A percentile compares a stretch with the other conserved stretches of the same genome.
Conservation (phyloP, 2,888 invertebrate genomes). For the Lycia hirtaria region DNA sequence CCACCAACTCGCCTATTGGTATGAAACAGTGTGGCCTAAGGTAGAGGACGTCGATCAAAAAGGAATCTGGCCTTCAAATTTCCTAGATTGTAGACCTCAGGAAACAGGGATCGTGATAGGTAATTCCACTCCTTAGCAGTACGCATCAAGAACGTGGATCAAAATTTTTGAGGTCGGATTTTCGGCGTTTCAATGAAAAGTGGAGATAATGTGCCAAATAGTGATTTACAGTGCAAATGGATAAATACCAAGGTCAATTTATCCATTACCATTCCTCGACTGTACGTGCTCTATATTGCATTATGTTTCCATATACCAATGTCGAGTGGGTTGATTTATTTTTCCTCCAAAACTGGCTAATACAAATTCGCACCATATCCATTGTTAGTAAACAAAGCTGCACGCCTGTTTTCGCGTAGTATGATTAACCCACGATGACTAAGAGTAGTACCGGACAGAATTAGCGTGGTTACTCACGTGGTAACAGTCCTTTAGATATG, state of each 20-base stretch:
- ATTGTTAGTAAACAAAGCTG: constrained; percentile 56
- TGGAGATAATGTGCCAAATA: no score
- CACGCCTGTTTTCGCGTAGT: constrained; percentile 36
- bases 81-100: no score
- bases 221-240: no score
- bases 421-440: constrained; percentile 45
- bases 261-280: not conserved
- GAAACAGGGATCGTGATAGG: no score
- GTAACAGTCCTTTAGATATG: constrained; percentile 31
- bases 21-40: no score
- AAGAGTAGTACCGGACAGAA: constrained; percentile 44
- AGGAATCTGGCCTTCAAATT: no score
- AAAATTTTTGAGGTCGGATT: no score
- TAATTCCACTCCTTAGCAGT: no score
- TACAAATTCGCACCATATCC: constrained; percentile 27
- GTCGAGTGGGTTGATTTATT: constrained; percentile 4
- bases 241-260: not conserved
- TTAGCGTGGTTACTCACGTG: constrained; percentile 52
- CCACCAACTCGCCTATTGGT: no score
- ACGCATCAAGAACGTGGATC: no score
- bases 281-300: not conserved
- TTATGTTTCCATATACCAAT: not conserved
- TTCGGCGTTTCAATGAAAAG: not conserved
- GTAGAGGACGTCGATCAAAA: no score
- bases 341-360: constrained; percentile 19